Base-by-base conservation (phyloP, 2,797 vertebrate species). In the Pachyuromys duprasi region DNA sequence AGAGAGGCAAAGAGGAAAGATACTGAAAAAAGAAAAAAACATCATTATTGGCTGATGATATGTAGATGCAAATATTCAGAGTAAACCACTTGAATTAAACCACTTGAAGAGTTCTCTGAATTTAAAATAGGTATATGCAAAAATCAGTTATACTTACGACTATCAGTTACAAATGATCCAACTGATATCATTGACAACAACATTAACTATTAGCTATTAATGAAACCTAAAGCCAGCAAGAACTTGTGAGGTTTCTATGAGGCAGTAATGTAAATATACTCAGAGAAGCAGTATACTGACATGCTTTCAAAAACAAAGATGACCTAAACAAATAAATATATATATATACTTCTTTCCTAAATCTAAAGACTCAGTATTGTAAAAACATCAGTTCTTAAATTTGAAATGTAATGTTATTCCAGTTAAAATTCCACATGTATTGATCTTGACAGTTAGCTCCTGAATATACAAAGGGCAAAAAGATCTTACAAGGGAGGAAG, bases 111-210 rank as follows among this genome's bases (percentile, higher is more conserved):
- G 70, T 60, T 93, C 75, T 92, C 39, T 92, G 42, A 90, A 86
- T 94, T 96, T 93, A 81, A 94, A 96, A 88, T 12, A 93, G 45
- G 28, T 75, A 78, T 42, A 78, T 90, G 78, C 26, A 90, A 82
- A 87, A 67, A 91, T 90, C 65, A 72, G 36, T 83, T 55, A 31
- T 36, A 65, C 76, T 75, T 91, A 69, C 22, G 39, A 42, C 87
- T 13, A 76, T 0, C 12, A 91, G 63, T 22, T 91, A 80, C 15
- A 89, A 75, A 82, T 49, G 62, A 83, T 76, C 26, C 93, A 96
- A 89, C 93, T 65, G 53, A 96, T 63, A 31, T 33, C 26, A 62
- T 42, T 91, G 93, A 94, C 20, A 91, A n/a, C 9, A 91, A 36
- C 36, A 88, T 93, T 81, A 94, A 83, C 78, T 90, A 84, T 93